phyloP scores from a whole-genome alignment of 2,113 vertebrate genomes.

The Orthonyx spaldingii region DNA sequence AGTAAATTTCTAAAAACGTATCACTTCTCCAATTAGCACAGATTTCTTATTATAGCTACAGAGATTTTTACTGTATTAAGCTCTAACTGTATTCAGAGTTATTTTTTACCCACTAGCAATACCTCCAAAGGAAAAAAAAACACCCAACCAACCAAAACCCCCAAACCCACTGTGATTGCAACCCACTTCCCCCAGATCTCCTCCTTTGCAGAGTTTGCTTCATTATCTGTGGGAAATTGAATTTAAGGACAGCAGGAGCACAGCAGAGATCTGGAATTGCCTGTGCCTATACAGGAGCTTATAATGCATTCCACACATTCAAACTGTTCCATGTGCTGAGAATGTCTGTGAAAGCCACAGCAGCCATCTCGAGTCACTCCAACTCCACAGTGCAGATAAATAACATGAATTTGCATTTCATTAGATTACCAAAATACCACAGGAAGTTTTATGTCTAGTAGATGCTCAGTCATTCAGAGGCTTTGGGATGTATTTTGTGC shows the following conservation, averaged over 20 bases:
- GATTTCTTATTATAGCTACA: not conserved
- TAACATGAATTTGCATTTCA: not conserved
- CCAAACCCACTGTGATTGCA: not conserved
- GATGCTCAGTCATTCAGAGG: not conserved
- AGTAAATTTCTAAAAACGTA: not conserved
- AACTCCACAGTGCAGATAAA: not conserved
- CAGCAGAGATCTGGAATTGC: not conserved
- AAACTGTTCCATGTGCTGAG: not conserved
- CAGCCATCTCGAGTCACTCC: not conserved
- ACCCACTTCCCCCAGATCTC: slow-evolving; percentile 23
- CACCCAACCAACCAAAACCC: slow-evolving; percentile 15
- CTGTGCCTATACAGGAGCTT: not conserved
- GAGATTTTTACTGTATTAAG: not conserved
- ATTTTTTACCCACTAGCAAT: not conserved
- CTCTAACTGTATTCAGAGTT: not conserved
- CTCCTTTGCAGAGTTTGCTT: not conserved
- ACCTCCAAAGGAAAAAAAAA: not conserved
- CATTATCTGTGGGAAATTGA: not conserved
- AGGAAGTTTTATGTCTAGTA: not conserved
- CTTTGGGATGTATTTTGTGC: not conserved
- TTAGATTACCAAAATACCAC: not conserved
- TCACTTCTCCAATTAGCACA: not conserved
- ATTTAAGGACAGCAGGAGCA: not conserved
- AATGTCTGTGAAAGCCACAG: not conserved
- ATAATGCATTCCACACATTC: not conserved